Evolutionary conservation across 1,140 invertebrate genomes (phyloP).

Genomic region (Drosophila kohkoa): DNA sequence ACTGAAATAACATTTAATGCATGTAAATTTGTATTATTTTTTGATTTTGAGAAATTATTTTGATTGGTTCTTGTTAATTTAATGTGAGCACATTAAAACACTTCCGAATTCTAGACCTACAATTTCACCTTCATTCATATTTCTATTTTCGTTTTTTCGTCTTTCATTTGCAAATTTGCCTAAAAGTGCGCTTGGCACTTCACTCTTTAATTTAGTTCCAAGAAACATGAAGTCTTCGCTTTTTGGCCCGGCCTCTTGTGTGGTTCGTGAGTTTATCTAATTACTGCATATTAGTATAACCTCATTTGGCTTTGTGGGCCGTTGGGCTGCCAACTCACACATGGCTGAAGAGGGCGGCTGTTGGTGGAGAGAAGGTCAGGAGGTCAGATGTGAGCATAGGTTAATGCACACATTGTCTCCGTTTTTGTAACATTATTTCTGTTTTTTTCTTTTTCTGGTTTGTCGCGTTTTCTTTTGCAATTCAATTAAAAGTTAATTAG

Average conservation of each 20-base stretch:
- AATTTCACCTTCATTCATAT: too few species aligned
- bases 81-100: too few species aligned
- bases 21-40: too few species aligned
- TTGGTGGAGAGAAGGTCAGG: not conserved
- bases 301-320: slow-evolving; percentile 4
- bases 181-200: not conserved
- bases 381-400: slow-evolving; percentile 14
- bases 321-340: slow-evolving; percentile 6
- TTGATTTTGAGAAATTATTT: too few species aligned
- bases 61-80: too few species aligned
- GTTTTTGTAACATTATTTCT: slow-evolving; percentile 18
- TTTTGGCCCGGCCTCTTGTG: not conserved
- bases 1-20: too few species aligned
- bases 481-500: slow-evolving; percentile 75
- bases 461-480: slow-evolving; percentile 48
- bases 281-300: not conserved
- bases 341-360: too few species aligned
- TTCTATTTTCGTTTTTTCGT: too few species aligned
- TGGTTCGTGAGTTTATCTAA: slow-evolving; percentile 5
- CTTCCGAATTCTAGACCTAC: too few species aligned
- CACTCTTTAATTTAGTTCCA: not conserved
- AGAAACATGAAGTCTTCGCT: not conserved
- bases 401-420: slow-evolving; percentile 30
- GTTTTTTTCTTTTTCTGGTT: not conserved
- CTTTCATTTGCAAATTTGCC: not conserved